Evolutionary conservation across 2,797 vertebrate species (phyloP).

Genomic region (Eupleurogrammus muticus): DNA sequence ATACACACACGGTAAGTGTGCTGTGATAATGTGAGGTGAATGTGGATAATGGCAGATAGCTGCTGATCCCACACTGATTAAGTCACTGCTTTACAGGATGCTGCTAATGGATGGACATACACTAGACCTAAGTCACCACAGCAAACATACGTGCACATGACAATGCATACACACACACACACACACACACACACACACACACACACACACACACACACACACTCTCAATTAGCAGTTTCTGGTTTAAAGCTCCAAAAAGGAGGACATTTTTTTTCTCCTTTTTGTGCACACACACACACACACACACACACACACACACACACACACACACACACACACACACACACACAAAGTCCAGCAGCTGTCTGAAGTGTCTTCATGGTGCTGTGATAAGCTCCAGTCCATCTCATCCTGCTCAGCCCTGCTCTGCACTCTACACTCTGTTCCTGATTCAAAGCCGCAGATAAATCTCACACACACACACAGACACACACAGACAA

Average conservation of each 20-base stretch:
- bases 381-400: conserved; percentile 54
- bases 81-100: conserved; percentile 55
- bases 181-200: no score
- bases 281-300: not conserved
- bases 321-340: no score
- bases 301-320: no score
- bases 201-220: no score
- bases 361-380: conserved; percentile 49
- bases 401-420: conserved; percentile 50
- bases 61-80: conserved; percentile 69
- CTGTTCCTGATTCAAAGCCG: conserved; percentile 65
- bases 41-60: conserved; percentile 72
- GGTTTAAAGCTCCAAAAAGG: no score
- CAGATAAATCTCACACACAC: conserved; percentile 60
- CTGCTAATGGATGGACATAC: conserved; percentile 56
- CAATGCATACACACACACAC: not conserved
- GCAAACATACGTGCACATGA: conserved; percentile 2
- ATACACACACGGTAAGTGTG: conserved; percentile 33
- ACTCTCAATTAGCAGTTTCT: no score
- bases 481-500: conserved; percentile 35
- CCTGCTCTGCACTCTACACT: conserved; percentile 65
- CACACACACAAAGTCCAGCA: conserved; percentile 29
- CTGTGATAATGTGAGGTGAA: conserved; percentile 61
- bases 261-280: no score
- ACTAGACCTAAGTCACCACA: conserved; percentile 14